A percentile compares a stretch with the other conserved stretches of the same genome.
phyloP scores from a whole-genome alignment of 2,797 vertebrate species.

The Acridotheres tristis region DNA sequence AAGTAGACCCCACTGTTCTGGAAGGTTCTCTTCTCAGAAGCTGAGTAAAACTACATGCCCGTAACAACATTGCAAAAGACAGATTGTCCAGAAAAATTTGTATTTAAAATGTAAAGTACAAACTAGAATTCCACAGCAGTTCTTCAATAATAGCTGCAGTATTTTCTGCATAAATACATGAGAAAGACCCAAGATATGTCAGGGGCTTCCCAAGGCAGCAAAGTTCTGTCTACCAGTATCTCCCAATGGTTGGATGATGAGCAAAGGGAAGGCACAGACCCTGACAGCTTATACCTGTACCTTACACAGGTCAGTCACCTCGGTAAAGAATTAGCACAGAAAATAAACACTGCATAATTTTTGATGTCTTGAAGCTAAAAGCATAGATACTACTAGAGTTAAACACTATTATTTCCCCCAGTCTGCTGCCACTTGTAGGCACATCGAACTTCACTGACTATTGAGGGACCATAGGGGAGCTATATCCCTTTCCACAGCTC shows the following conservation, averaged over 20 bases:
- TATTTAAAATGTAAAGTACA: not conserved
- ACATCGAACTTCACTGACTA: not conserved
- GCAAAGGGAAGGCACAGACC: not conserved
- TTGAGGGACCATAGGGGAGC: not conserved
- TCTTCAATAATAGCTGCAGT: not conserved
- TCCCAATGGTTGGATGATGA: not conserved
- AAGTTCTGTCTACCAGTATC: not conserved
- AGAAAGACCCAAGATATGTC: not conserved
- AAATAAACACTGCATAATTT: not conserved
- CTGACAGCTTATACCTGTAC: not conserved
- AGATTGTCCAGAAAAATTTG: not conserved
- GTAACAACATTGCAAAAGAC: not conserved
- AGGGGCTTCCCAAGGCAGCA: not conserved
- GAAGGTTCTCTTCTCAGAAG: not conserved
- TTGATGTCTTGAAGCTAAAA: not conserved
- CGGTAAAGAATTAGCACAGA: not conserved
- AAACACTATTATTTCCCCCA: not conserved
- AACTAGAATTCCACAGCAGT: not conserved
- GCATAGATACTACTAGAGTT: not conserved
- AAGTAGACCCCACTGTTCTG: not conserved
- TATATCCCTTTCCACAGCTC: not conserved
- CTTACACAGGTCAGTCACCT: not conserved
- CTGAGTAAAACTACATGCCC: not conserved
- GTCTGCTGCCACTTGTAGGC: not conserved
- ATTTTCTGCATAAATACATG: not conserved